Percentiles rank a stretch among this genome's conserved stretches.
Conservation (phyloP, 2,113 vertebrate species). For the Caloenas nicobarica region DNA sequence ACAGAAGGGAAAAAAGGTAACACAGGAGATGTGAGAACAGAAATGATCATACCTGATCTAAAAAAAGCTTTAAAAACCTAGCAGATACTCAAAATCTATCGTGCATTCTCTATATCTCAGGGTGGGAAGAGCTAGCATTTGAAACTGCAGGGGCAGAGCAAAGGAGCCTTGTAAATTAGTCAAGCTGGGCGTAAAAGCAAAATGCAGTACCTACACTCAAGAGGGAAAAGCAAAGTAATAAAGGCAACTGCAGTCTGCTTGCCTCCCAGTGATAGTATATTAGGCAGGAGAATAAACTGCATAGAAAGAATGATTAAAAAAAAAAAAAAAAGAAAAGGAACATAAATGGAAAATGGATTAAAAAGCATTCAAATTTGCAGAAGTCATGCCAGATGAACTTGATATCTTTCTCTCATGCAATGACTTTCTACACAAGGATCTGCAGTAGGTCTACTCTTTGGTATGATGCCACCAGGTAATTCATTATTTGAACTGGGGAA, state of each 20-base stretch:
- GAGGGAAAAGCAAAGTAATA: neutral
- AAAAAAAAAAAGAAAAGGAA: no score
- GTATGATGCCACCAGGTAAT: neutral
- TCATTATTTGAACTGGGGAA: neutral
- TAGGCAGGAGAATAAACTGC: neutral
- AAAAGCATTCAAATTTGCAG: neutral
- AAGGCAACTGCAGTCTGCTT: neutral
- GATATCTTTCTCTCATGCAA: neutral
- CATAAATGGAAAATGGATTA: neutral
- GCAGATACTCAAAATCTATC: neutral
- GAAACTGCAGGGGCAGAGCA: neutral
- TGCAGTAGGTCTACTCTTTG: neutral
- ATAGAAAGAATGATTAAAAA: neutral
- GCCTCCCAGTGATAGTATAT: neutral
- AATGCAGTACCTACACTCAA: neutral
- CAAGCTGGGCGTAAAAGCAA: neutral
- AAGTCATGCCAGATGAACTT: neutral
- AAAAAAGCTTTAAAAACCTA: neutral
- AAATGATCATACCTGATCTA: neutral
- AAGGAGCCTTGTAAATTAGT: neutral
- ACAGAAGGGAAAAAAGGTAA: neutral
- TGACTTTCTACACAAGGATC: neutral
- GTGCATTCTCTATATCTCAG: neutral
- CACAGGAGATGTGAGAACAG: neutral
- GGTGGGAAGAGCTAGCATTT: neutral